Evolutionary conservation across 2,888 invertebrate species (phyloP).

Genomic region (Philaethria dido): DNA sequence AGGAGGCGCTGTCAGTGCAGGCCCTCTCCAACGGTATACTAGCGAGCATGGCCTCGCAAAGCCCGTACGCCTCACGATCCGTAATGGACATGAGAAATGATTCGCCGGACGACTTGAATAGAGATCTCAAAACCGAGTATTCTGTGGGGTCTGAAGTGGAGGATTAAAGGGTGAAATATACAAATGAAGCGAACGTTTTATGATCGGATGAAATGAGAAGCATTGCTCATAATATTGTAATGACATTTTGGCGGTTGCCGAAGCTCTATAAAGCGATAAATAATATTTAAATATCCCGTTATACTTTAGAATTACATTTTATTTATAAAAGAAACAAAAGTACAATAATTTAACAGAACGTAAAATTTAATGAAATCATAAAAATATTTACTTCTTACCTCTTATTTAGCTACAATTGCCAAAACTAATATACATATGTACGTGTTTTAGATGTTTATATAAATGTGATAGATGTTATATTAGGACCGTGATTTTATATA

Average conservation of each 20-base stretch:
- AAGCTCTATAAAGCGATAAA: slow-evolving; percentile 9
- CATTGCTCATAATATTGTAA: slow-evolving; percentile 30
- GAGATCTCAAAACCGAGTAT: slow-evolving; percentile 71
- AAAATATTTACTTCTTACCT: slow-evolving; percentile 2
- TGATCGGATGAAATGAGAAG: slow-evolving; percentile 1
- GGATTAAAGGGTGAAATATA: slow-evolving; percentile 54
- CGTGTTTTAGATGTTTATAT: slow-evolving; percentile 46
- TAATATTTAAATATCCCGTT: background rate
- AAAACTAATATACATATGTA: slow-evolving; percentile 45
- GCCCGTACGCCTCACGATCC: slow-evolving; percentile 60
- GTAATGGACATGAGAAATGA: slow-evolving; percentile 64
- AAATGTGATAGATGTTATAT: slow-evolving; percentile 54
- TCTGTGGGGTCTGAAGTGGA: slow-evolving; percentile 71
- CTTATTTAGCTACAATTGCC: slow-evolving; percentile 13
- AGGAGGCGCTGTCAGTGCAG: slow-evolving; percentile 75
- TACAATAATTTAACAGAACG: slow-evolving; percentile 3
- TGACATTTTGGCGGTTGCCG: slow-evolving; percentile 24
- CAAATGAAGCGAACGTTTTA: slow-evolving; percentile 18
- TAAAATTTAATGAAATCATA: background rate
- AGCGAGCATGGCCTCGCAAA: slow-evolving; percentile 73
- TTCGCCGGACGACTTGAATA: slow-evolving; percentile 70
- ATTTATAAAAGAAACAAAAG: slow-evolving; percentile 2
- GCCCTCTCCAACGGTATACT: slow-evolving; percentile 77
- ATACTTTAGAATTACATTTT: slow-evolving; percentile 3
- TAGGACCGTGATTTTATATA: slow-evolving; percentile 38